phyloP scores from a whole-genome alignment of 2,888 invertebrate genomes.

The Clostera curtula region DNA sequence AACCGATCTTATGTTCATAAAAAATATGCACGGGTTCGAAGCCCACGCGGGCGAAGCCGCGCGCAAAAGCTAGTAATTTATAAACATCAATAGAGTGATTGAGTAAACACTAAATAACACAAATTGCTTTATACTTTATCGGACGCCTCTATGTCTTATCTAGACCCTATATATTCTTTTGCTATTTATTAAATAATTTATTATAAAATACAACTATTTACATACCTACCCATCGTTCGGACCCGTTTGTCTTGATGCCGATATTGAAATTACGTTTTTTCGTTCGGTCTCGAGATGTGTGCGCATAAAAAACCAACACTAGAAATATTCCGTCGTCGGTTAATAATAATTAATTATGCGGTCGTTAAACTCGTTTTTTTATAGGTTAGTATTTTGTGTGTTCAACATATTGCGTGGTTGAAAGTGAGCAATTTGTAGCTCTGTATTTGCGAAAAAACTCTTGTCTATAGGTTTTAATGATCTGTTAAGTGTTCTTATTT shows the following conservation, averaged over 20 bases:
- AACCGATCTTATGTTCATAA: no score
- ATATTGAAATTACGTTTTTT: conserved; percentile 8
- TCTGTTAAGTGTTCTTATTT: neutral
- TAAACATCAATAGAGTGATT: no score
- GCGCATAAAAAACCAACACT: conserved; percentile 10
- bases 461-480: neutral
- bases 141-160: no score
- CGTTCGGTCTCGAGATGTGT: conserved; percentile 2
- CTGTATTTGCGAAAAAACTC: neutral
- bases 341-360: conserved; percentile 27
- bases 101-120: no score
- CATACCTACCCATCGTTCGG: conserved; percentile 2
- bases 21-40: no score
- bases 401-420: conserved; percentile 2
- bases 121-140: no score
- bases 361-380: conserved; percentile 23
- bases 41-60: no score
- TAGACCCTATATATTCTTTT: no score
- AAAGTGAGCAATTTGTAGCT: conserved; percentile 2
- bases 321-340: conserved; percentile 14
- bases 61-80: no score
- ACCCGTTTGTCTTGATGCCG: conserved; percentile 4
- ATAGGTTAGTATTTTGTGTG: neutral
- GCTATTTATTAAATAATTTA: conserved; percentile 1
- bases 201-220: conserved; percentile 1